Percentiles rank a stretch among this genome's conserved stretches.
Evolutionary conservation across 2,888 invertebrate species (phyloP).

Genomic region (Drosophila tripunctata): DNA sequence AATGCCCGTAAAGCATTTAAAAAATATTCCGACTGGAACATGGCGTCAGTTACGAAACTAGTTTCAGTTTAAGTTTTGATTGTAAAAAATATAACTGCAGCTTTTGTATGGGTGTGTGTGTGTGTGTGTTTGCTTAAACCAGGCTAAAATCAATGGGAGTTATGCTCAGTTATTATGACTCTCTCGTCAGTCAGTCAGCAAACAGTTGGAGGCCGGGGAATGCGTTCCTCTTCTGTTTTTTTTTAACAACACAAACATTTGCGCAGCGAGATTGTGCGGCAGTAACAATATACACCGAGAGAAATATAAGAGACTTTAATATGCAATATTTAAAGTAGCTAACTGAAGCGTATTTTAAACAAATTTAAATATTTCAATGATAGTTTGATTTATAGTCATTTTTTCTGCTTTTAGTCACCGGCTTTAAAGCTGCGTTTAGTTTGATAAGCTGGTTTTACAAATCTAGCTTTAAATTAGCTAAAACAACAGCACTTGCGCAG

Average conservation of each 20-base stretch:
- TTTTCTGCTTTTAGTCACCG: too few relatives aligned
- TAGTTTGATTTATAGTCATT: too few relatives aligned
- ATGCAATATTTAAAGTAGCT: not conserved
- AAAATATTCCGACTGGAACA: too few relatives aligned
- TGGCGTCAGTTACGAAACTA: not conserved
- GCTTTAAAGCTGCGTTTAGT: too few relatives aligned
- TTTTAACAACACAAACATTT: conserved; percentile 67
- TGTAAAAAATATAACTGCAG: conserved; percentile 16
- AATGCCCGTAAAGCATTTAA: conserved; percentile 9
- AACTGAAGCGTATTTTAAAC: not conserved
- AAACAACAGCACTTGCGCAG: not conserved
- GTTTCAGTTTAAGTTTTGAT: conserved; percentile 8
- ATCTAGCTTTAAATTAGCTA: too few relatives aligned
- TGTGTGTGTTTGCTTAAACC: conserved; percentile 43
- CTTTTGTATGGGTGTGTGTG: too few relatives aligned
- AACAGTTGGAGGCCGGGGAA: too few relatives aligned
- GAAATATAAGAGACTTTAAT: too few relatives aligned
- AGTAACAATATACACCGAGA: conserved; percentile 22
- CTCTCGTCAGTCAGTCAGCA: not conserved
- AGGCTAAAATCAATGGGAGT: conserved; percentile 56
- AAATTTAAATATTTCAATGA: too few relatives aligned
- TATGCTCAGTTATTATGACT: conserved; percentile 16
- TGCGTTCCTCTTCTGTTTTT: conserved; percentile 20
- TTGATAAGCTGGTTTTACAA: too few relatives aligned
- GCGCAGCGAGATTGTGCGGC: conserved; percentile 65